Base-by-base conservation (phyloP, 1,140 invertebrate genomes). In the Apis cerana region DNA sequence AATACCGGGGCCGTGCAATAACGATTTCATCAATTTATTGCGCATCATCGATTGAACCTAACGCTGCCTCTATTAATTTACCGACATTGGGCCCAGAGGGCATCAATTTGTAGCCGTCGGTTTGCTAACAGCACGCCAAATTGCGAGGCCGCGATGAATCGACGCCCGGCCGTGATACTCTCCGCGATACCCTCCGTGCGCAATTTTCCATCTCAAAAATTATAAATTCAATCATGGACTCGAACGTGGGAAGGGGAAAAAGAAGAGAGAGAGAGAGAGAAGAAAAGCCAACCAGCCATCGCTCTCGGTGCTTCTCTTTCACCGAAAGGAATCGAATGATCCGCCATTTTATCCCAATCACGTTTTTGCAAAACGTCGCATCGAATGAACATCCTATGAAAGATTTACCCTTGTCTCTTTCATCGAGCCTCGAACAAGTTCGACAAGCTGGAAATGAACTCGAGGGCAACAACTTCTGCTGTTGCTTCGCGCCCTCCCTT, bases 1-100 rank as follows among this genome's bases (percentile, higher is more conserved):
- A 88, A 88, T 83, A 83, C 76, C 80, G n/a, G 81, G 59, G 33
- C 59, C 43, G 68, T 70, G 69, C 80, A 85, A 88, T 88, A 88
- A 88, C 88, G 76, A 85, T 88, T 88, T 83, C 87, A 85, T 88
- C 77, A 88, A 88, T 88, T 88, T 88, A 87, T 88, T 85, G 86
- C 83, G 83, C 80, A 85, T 82, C 86, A 88, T 88, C 83, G 86
- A 85, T 78, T 65, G 83, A 88, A 80, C 76, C 77, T 85, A 88
- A 88, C 86, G 80, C 83, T 54, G 84, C 69, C 54, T 88, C 85
- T 88, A 85, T 88, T 88, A 88, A 88, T 88, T 88, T 83, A 77
- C 84, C 83, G 75, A 77, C 79, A 78, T 80, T 77, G 80, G 87
- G 76, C 86, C 87, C 84, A 88, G 86, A 79, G 83, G 87, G 86